Conservation (phyloP, 2,888 invertebrate species). For the Listrodromus nycthemerus region DNA sequence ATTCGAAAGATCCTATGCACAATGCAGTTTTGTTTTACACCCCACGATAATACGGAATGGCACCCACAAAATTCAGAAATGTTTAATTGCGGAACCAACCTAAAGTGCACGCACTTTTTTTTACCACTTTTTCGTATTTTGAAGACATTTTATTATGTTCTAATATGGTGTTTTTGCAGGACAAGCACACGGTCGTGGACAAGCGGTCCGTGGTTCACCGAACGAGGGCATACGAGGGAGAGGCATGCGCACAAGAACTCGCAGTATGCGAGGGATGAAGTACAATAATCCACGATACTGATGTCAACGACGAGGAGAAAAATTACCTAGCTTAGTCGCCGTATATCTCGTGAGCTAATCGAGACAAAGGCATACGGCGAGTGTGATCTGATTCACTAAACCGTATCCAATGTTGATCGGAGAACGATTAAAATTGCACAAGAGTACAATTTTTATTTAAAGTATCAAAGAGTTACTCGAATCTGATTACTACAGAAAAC, state of each 20-base stretch:
- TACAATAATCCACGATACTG: conserved; percentile 72
- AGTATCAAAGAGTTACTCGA: not conserved
- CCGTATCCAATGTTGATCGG: not conserved
- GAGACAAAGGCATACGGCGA: not conserved
- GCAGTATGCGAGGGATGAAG: conserved; percentile 75
- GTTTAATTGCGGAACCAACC: too few species aligned
- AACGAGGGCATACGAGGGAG: conserved; percentile 75
- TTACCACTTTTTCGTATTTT: too few species aligned
- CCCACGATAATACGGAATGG: too few species aligned
- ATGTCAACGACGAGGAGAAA: conserved; percentile 55
- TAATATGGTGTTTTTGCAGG: conserved; percentile 64
- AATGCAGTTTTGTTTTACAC: too few species aligned
- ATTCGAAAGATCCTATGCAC: too few species aligned
- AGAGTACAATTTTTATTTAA: not conserved
- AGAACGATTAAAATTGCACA: not conserved
- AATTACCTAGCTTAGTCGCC: conserved; percentile 68
- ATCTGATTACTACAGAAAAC: too few species aligned
- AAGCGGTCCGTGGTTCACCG: conserved; percentile 73
- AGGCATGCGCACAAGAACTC: conserved; percentile 75
- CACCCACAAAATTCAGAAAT: too few species aligned
- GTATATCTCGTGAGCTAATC: conserved; percentile 11
- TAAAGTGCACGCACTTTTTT: too few species aligned
- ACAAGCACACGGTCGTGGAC: conserved; percentile 75
- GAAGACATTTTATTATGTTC: not conserved
- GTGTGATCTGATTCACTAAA: not conserved